Evolutionary conservation across 1,140 invertebrate genomes (phyloP).

Genomic region (Chionoecetes opilio): DNA sequence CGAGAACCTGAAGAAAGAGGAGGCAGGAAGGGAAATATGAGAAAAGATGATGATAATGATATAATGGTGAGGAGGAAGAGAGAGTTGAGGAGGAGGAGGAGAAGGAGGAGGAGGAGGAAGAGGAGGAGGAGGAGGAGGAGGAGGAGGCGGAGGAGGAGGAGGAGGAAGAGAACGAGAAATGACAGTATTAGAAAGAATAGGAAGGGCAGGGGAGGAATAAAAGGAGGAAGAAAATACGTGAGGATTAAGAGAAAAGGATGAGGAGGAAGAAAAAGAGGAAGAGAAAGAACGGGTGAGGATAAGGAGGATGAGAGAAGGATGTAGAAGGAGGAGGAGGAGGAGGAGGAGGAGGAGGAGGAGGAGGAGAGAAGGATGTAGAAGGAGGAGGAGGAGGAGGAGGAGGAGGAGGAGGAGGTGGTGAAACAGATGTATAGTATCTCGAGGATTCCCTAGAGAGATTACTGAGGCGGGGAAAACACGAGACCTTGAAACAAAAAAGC

Average conservation of each 20-base stretch:
- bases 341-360: background rate
- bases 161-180: background rate
- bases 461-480: background rate
- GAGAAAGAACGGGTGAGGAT: background rate
- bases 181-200: too few relatives aligned
- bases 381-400: background rate
- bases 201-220: background rate
- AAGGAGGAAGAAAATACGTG: background rate
- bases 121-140: background rate
- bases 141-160: background rate
- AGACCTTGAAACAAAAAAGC: background rate
- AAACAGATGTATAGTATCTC: background rate
- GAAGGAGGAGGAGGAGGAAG: background rate
- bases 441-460: background rate
- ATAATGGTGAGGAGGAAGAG: background rate
- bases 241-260: background rate
- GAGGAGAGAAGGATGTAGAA: background rate
- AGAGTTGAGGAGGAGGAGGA: background rate
- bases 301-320: background rate
- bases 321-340: background rate
- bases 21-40: background rate
- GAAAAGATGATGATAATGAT: background rate
- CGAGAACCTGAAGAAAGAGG: background rate
- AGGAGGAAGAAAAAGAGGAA: background rate
- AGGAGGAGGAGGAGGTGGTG: background rate